Evolutionary conservation across 2,113 vertebrate genomes (phyloP), one percentile per base, ranked within the genome.

Genomic region (Rhinoderma darwinii): DNA sequence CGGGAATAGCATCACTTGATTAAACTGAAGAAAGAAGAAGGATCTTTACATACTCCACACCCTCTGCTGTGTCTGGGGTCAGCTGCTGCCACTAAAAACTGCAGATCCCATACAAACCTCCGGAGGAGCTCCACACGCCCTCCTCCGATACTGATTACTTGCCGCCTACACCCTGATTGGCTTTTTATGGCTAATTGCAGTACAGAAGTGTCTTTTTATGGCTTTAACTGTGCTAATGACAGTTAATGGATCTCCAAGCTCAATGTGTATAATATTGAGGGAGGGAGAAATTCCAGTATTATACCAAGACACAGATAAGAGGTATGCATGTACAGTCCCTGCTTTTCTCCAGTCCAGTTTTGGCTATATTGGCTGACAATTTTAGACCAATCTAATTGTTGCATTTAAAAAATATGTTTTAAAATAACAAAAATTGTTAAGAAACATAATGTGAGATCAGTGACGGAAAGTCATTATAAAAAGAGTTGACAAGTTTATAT

Each of bases 181-280:
- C 74, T 77, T 79, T 86, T 86, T 86, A 86, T 86, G 75, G 84
- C 76, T 86, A 86, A 86, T 86, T 86, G 75, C 84, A 70, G 75
- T 27, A 54, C 59, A 75, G 75, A 80, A 86, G 76, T 86, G 74
- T 68, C 76, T 86, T 86, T 86, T 79, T 86, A 86, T 86, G 84
- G 73, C 25, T 32, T 86, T 78, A 79, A 84, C 70, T 84, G 51
- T 84, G 83, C 72, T 84, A 84, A 79, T 79, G 76, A 83, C 61
- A 70, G 63, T 30, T 83, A 83, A 83, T 83, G 61, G 63, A 47
- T 83, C 44, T 70, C 43, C 63, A 43, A 50, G 41, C 43, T 83
- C 27, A 22, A n/a, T 39, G 77, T 80, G 35, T 59, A 25, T 80
- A 80, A 56, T 35, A 80, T 35, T 3, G 18, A 80, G 54, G 76